Evolutionary conservation across 2,888 invertebrate genomes (phyloP), one percentile per base, ranked within the genome.

Genomic region (Drosophila nigricruria): DNA sequence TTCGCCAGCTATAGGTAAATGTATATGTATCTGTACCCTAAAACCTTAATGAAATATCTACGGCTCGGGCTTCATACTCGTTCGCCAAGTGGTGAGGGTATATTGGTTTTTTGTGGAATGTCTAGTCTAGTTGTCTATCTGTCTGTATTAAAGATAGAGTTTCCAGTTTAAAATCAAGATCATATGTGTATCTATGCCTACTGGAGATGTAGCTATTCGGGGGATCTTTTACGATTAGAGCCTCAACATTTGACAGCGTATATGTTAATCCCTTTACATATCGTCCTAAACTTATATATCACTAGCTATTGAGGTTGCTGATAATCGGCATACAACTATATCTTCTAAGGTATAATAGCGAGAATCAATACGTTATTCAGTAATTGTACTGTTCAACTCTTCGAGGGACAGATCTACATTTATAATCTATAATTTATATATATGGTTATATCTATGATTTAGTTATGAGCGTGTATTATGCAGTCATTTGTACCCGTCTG

Each of bases 21-120:
- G 9, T 77, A 66, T 65, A 68, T 64, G 30, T 81, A 69, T 60
- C 73, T 43, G 18, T 57, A 60, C 36, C 73, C 66, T 38, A 68
- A 68, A 77, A 64, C 73, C 81, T 59, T 77, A 81, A 78, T 81
- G 81, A 77, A 77, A 68, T 66, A 40, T 65, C 76, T 64, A 72
- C 77, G 64, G 20, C 14, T 60, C 23, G 54, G 40, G 34, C 47
- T 50, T 34, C 0, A 30, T 20, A n/a, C 49, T 49, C 49, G 30
- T 2, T 30, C 6, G 1, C 6, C 14, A 20, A 2, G 12, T 8
- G 18, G 1, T 5, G 0, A 2, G 14, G 18, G 49, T 20, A 20
- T 49, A 49, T 49, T 32, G 14, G 30, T 10, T 47, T 25, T 25
- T 47, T 27, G n/a, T 27, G 10, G n/a, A 3, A 23, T n/a, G 27